phyloP scores from a whole-genome alignment of 2,888 invertebrate genomes.

The Plagodis pulveraria region DNA sequence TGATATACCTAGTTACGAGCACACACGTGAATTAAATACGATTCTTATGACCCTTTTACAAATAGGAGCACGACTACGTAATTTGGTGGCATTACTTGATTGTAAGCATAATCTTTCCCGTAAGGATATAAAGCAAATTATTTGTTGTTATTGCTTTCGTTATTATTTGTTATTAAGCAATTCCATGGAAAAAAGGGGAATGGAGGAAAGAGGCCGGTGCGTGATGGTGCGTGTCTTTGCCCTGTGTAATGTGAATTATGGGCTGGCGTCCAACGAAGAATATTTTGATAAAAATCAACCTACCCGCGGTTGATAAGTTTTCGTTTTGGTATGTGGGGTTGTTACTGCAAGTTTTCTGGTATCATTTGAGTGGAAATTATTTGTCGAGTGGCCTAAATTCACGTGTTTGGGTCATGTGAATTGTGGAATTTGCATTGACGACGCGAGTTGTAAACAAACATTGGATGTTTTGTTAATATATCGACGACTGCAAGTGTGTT shows the following conservation, averaged over 20 bases:
- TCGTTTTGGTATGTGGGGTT: constrained; percentile 21
- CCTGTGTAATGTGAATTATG: constrained; percentile 24
- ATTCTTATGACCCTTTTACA: too few species aligned
- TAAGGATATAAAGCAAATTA: constrained; percentile 1
- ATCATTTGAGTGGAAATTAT: neutral
- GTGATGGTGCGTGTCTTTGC: constrained; percentile 24
- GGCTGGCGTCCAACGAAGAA: constrained; percentile 3
- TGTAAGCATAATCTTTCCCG: neutral
- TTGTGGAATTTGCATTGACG: neutral
- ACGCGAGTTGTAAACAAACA: too few species aligned
- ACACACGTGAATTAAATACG: too few species aligned
- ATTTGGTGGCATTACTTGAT: constrained; percentile 1
- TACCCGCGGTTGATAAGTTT: constrained; percentile 14
- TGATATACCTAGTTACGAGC: too few species aligned
- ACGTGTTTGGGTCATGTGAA: neutral
- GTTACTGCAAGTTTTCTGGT: neutral
- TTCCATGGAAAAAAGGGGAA: constrained; percentile 16
- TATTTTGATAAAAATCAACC: constrained; percentile 26
- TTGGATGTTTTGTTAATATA: too few species aligned
- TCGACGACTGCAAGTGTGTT: too few species aligned
- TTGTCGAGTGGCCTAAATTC: constrained; percentile 4
- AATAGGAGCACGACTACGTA: neutral
- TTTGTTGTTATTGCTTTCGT: constrained; percentile 16
- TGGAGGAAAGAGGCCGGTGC: constrained; percentile 20
- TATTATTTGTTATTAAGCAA: constrained; percentile 22